phyloP scores from a whole-genome alignment of 2,113 vertebrate species.

The Malurus elegans region DNA sequence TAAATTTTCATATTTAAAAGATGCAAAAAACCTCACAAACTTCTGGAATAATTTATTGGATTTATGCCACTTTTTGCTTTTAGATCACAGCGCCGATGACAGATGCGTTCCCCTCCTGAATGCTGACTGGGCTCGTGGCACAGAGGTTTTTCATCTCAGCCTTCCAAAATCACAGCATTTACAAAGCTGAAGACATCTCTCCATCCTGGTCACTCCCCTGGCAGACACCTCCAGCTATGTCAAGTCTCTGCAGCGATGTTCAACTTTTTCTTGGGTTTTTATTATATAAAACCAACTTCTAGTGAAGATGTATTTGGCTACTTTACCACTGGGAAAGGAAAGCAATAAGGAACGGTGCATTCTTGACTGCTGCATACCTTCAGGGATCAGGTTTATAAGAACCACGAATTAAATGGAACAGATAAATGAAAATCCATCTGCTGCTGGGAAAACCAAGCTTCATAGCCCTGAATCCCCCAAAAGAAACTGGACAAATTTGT shows the following conservation, averaged over 20 bases:
- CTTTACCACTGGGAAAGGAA: neutral
- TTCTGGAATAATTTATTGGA: neutral
- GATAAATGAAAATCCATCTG: slow-evolving; percentile 48
- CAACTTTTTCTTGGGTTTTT: neutral
- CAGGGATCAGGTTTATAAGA: slow-evolving; percentile 33
- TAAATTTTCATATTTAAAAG: neutral
- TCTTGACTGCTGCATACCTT: neutral
- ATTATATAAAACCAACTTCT: neutral
- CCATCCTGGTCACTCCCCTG: neutral
- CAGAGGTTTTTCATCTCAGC: neutral
- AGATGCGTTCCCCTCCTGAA: neutral
- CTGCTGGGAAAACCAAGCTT: slow-evolving; percentile 28
- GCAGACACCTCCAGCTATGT: neutral
- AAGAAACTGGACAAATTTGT: slow-evolving; percentile 11
- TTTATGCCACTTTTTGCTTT: neutral
- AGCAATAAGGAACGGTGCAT: neutral
- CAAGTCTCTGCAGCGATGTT: neutral
- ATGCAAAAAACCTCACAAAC: neutral
- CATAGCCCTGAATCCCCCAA: neutral
- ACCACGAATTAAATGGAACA: slow-evolving; percentile 23
- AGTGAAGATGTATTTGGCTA: slow-evolving; percentile 7
- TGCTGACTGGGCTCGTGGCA: neutral
- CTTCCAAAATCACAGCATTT: neutral
- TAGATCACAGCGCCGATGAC: neutral
- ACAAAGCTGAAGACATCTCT: neutral